Evolutionary conservation across 1,140 invertebrate genomes (phyloP).

Genomic region (Bombus soroeensis): DNA sequence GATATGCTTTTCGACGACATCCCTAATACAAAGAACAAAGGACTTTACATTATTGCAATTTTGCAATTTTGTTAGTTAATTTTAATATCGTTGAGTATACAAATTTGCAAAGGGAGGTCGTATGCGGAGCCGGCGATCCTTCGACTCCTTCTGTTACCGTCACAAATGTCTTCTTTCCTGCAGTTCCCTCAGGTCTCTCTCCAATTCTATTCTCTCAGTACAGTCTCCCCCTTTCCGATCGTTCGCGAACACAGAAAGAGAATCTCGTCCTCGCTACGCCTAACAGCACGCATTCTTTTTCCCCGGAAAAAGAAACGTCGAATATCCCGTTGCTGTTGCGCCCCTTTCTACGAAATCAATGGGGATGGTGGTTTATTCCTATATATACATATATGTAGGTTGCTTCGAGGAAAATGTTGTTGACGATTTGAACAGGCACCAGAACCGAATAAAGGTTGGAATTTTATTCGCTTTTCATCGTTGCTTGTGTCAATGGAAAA

Average conservation of each 20-base stretch:
- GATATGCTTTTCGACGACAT: too few species aligned
- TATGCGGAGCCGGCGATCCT: background rate
- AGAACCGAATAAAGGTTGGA: constrained; percentile 12
- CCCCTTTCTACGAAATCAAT: background rate
- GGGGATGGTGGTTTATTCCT: background rate
- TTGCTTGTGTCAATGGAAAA: background rate
- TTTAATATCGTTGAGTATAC: background rate
- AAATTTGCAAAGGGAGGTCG: background rate
- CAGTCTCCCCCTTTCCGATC: background rate
- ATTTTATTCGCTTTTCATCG: constrained; percentile 48
- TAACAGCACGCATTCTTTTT: background rate
- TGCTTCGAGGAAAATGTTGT: background rate
- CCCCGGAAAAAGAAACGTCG: background rate
- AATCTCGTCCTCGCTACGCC: background rate
- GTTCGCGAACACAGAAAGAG: background rate
- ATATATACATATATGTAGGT: too few species aligned
- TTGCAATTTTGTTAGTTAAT: background rate
- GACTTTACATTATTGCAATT: too few species aligned
- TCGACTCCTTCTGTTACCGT: background rate
- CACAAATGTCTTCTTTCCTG: constrained; percentile 4
- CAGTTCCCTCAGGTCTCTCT: background rate
- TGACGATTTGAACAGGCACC: constrained; percentile 10
- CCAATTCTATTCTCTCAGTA: background rate
- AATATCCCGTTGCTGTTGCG: background rate
- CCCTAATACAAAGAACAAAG: too few species aligned